Evolutionary conservation across 2,888 invertebrate species (phyloP), one percentile per base, ranked within the genome.

Genomic region (Drosophila formosana): DNA sequence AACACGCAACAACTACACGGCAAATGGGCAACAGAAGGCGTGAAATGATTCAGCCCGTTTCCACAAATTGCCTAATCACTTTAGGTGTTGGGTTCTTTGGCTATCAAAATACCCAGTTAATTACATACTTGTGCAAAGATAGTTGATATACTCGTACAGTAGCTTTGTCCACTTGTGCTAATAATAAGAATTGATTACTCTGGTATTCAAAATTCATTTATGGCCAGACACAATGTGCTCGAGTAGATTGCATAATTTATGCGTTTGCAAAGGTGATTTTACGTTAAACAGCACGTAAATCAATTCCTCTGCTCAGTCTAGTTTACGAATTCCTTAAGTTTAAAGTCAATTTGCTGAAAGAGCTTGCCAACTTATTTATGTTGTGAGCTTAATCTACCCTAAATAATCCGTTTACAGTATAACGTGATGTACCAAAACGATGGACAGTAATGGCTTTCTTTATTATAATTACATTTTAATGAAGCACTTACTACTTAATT

Each of bases 51-150:
- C 56, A 71, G 66, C 60, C 60, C 58, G 55, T 70, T 67, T 55
- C 50, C 45, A 53, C 62, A 66, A 76, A 73, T 70, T 63, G 60
- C 70, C 68, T 77, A 77, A 82, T 86, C 84, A 73, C 73, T 63
- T 76, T 51, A n/a, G 67, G 75, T 73, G 81, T 83, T 57, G 32
- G 49, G 26, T 50, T 30, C 30, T n/a, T 23, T 39, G 65, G 62
- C 61, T 85, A 72, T 79, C 66, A 66, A 66, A 79, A 57, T 56
- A 85, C 66, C 70, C 41, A 46, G 69, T 50, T 64, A 69, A 66
- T 68, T 60, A 70, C 66, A 49, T 46, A 61, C 50, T 25, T 11
- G 8, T 43, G 52, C 30, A 25, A 25, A 45, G 28, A 3, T 18
- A 50, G 37, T 25, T 9, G 3, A 11, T 23, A 28, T 39, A 52